phyloP scores from a whole-genome alignment of 2,888 invertebrate species.

The Oithona nana region DNA sequence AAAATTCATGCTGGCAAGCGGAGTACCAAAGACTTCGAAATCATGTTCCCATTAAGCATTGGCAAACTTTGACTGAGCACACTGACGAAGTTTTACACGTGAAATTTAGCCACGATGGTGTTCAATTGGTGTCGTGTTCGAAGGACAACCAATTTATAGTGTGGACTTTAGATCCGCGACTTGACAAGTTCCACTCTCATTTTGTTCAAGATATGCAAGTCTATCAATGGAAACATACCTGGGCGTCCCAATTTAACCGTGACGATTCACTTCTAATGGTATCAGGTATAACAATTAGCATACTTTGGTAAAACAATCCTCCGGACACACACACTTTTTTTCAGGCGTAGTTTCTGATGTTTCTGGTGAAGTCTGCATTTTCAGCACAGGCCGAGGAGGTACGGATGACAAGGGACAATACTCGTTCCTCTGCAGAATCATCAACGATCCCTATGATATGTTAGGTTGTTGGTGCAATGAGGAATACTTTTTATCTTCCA shows the following conservation, averaged over 20 bases:
- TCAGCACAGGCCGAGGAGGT: not conserved
- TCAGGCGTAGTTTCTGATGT: not conserved
- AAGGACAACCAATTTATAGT: not conserved
- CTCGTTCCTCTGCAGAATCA: not conserved
- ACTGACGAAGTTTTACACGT: slow-evolving; percentile 8
- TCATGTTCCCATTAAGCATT: not conserved
- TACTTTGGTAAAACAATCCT: no score
- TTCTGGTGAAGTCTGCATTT: not conserved
- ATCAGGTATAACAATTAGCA: no score
- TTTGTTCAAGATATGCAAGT: not conserved
- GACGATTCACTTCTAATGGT: no score
- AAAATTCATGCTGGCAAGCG: not conserved
- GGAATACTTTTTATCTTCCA: not conserved
- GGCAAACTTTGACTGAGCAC: not conserved
- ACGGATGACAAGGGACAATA: not conserved
- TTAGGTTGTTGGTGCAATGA: slow-evolving; percentile 7
- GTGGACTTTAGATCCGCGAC: not conserved
- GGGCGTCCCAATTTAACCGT: not conserved
- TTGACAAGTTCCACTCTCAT: not conserved
- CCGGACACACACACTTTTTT: not conserved
- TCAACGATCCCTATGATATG: slow-evolving; percentile 12
- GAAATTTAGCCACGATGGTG: not conserved
- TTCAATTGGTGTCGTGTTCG: slow-evolving; percentile 8
- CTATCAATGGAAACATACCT: not conserved
- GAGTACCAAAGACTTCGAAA: not conserved